phyloP scores from a whole-genome alignment of 2,888 invertebrate species.

The Luperina nickerlii region DNA sequence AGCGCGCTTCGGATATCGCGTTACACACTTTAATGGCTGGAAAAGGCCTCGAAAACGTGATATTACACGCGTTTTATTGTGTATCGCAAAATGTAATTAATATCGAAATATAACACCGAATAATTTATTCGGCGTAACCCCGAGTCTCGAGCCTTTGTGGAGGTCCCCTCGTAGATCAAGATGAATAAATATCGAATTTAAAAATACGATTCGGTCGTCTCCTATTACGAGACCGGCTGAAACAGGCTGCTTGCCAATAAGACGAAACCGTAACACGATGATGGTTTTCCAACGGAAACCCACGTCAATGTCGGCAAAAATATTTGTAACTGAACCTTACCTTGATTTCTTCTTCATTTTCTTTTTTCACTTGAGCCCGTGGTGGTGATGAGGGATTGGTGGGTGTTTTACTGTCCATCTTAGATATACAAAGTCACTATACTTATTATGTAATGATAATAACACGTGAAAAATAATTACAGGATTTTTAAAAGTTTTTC shows the following conservation, averaged over 20 bases:
- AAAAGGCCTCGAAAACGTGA: conserved; percentile 91
- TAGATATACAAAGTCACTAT: conserved; percentile 68
- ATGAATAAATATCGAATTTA: conserved; percentile 86
- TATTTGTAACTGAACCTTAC: conserved; percentile 83
- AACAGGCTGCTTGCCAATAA: conserved; percentile 87
- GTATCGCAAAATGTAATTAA: conserved; percentile 90
- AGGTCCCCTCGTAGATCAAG: conserved; percentile 76
- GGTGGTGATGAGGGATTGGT: conserved; percentile 81
- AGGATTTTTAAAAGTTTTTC: conserved; percentile 74
- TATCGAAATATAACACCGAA: conserved; percentile 87
- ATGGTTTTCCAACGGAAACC: conserved; percentile 84
- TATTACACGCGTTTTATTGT: conserved; percentile 90
- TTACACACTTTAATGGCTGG: conserved; percentile 91
- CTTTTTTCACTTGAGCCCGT: conserved; percentile 91
- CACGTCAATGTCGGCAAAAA: conserved; percentile 71
- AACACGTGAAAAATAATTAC: conserved; percentile 66
- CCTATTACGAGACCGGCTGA: conserved; percentile 84
- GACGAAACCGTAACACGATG: conserved; percentile 82
- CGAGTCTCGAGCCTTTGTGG: conserved; percentile 78
- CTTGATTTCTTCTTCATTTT: conserved; percentile 94
- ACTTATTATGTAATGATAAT: conserved; percentile 53
- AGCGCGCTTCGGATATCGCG: conserved; percentile 90
- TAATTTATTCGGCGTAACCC: conserved; percentile 87
- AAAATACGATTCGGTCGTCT: conserved; percentile 87
- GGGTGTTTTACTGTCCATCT: conserved; percentile 90